These are phyloP conservation scores for Muscicapa striata DNA, from an alignment of 2,797 vertebrate species.

Conservation along the genomic window DNA sequence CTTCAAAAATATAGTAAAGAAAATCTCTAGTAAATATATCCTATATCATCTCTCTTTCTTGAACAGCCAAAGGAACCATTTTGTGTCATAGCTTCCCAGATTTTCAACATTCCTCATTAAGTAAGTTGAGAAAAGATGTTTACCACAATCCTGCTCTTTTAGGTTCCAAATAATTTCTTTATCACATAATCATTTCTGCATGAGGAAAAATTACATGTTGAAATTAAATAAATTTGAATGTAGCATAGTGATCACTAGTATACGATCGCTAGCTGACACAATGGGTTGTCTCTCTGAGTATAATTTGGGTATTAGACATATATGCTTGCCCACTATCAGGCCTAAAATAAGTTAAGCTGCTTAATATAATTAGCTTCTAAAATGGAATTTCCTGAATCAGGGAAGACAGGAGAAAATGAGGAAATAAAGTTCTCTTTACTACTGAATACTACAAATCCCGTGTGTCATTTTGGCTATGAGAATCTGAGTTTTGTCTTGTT, in stretches of 20 bases:
- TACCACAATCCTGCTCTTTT: neutral
- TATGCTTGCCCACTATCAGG: neutral
- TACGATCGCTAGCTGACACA: neutral
- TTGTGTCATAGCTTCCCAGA: neutral
- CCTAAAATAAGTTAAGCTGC: neutral
- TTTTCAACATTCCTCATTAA: neutral
- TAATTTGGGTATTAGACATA: neutral
- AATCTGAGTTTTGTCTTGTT: neutral
- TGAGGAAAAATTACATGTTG: neutral
- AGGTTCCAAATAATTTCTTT: neutral
- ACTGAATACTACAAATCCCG: neutral
- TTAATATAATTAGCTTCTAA: conserved; percentile 32
- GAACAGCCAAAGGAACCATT: neutral
- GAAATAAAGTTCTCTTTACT: neutral
- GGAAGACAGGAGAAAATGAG: neutral
- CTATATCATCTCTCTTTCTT: neutral
- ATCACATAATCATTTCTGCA: neutral
- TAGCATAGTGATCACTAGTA: neutral
- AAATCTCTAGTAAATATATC: neutral
- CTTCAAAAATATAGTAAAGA: neutral
- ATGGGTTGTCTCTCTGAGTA: neutral
- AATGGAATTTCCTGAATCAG: conserved; percentile 16
- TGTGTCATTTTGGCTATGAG: neutral
- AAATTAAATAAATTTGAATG: neutral
- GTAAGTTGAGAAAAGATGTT: neutral